These are phyloP conservation scores for Drosophila limbata DNA, from an alignment of 2,888 invertebrate species.

Conservation along the genomic window DNA sequence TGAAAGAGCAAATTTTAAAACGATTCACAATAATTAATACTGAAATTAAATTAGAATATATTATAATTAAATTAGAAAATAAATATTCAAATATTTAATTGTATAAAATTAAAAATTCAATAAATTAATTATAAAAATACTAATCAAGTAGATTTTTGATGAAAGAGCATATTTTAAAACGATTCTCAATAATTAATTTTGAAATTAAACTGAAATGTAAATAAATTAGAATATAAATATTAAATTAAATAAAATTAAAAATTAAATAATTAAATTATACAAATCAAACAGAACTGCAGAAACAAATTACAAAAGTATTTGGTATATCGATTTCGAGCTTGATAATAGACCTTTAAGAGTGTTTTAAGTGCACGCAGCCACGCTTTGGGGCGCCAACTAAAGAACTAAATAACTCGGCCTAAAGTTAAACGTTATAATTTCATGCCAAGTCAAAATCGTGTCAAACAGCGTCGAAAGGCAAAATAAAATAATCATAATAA, in stretches of 20 bases:
- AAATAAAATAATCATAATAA: constrained; percentile 59
- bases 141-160: no score
- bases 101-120: not conserved
- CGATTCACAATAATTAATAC: no score
- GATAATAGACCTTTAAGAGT: constrained; percentile 38
- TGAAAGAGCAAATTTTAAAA: not conserved
- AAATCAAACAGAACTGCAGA: not conserved
- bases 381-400: constrained; percentile 30
- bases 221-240: no score
- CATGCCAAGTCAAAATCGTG: constrained; percentile 65
- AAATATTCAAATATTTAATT: not conserved
- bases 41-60: no score
- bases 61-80: not conserved
- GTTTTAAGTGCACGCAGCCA: constrained; percentile 65
- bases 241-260: not conserved
- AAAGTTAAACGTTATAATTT: constrained; percentile 53
- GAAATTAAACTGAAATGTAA: no score
- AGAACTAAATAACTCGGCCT: not conserved
- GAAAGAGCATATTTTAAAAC: not conserved
- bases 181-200: no score
- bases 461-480: constrained; percentile 56
- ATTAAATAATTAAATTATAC: no score
- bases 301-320: not conserved
- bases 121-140: no score
- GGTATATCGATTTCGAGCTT: constrained; percentile 3